Evolutionary conservation across 1,140 invertebrate genomes (phyloP).

Genomic region (Augochlora pura): DNA sequence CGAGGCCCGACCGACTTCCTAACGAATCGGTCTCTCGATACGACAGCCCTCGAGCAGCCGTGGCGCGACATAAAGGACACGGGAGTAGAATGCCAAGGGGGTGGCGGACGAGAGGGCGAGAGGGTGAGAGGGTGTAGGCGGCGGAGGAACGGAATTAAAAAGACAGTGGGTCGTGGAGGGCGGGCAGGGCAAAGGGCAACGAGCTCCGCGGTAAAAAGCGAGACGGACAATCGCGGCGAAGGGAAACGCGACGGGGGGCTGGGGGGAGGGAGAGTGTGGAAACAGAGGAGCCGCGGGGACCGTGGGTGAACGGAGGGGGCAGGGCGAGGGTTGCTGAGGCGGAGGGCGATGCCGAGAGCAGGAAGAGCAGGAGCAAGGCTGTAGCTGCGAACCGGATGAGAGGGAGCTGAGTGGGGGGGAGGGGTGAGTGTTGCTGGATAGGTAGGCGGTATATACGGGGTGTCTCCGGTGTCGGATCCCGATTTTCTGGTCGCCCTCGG

Average conservation of each 20-base stretch:
- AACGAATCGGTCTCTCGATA: slow-evolving; percentile 42
- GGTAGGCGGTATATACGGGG: slow-evolving; percentile 20
- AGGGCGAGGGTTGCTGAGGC: slow-evolving; percentile 17
- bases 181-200: background rate
- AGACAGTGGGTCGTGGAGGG: slow-evolving; percentile 13
- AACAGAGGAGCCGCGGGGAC: background rate
- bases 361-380: slow-evolving; percentile 27
- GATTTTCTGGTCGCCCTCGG: too few relatives aligned
- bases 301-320: background rate
- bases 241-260: background rate
- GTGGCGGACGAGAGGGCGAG: too few relatives aligned
- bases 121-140: too few relatives aligned
- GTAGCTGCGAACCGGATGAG: slow-evolving; percentile 37
- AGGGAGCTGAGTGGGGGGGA: slow-evolving; percentile 15
- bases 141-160: slow-evolving; percentile 33
- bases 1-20: slow-evolving; percentile 15
- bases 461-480: too few relatives aligned
- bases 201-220: background rate
- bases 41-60: slow-evolving; percentile 16
- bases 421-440: slow-evolving; percentile 32
- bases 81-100: background rate
- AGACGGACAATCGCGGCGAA: background rate
- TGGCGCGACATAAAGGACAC: slow-evolving; percentile 27
- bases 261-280: background rate
- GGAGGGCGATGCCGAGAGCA: slow-evolving; percentile 15